These are phyloP conservation scores for Gadus macrocephalus DNA, from an alignment of 2,113 vertebrate species.

Conservation along the genomic window DNA sequence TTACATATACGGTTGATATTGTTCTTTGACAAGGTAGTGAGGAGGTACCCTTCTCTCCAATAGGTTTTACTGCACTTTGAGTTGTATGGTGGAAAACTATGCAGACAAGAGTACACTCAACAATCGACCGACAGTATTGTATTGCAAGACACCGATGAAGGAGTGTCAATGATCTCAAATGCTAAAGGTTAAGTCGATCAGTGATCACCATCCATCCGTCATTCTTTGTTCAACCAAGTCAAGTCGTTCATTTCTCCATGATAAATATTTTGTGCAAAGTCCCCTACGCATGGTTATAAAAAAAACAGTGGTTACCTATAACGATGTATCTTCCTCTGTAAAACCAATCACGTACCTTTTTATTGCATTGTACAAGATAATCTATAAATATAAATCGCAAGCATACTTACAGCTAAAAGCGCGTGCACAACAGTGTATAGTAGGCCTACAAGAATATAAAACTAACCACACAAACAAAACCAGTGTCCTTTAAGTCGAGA, in stretches of 20 bases:
- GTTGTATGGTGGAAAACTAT: constrained; percentile 64
- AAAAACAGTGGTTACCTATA: constrained; percentile 63
- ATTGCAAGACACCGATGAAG: constrained; percentile 57
- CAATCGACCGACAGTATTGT: constrained; percentile 2
- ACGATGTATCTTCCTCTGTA: constrained; percentile 65
- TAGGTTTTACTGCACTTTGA: constrained; percentile 79
- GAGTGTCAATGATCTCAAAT: constrained; percentile 35
- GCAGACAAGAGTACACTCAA: constrained; percentile 29
- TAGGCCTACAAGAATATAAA: constrained; percentile 75
- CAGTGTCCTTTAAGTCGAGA: constrained; percentile 38
- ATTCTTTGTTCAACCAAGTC: too few species aligned
- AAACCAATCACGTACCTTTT: constrained; percentile 36
- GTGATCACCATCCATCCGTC: not conserved
- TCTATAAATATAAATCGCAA: constrained; percentile 81
- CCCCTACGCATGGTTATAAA: constrained; percentile 56
- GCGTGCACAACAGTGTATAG: constrained; percentile 84
- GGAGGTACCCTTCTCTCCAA: constrained; percentile 63
- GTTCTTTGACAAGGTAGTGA: constrained; percentile 73
- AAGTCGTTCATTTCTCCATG: constrained; percentile 38
- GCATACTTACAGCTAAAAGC: constrained; percentile 81
- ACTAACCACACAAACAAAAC: constrained; percentile 72
- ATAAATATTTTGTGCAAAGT: constrained; percentile 75
- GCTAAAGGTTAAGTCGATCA: constrained; percentile 21
- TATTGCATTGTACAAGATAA: constrained; percentile 83
- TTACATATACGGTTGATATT: constrained; percentile 73